A percentile compares a stretch with the other conserved stretches of the same genome.
Evolutionary conservation across 2,888 invertebrate species (phyloP).

Genomic region (Parapristionchus giblindavisi): DNA sequence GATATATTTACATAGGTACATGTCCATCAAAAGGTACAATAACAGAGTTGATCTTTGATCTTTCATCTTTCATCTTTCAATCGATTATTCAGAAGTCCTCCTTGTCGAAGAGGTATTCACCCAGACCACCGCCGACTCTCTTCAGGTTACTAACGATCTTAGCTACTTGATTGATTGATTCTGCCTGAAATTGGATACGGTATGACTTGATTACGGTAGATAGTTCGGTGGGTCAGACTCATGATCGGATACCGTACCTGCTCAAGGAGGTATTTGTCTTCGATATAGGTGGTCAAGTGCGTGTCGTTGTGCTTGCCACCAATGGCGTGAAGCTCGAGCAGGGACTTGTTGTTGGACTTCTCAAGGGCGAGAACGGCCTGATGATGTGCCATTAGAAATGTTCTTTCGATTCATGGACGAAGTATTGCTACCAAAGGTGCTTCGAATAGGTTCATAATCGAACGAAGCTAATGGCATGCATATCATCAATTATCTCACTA

Average conservation of each 20-base stretch:
- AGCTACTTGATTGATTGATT: conserved; percentile 77
- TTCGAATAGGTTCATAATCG: too few relatives aligned
- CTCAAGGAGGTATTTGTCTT: conserved; percentile 75
- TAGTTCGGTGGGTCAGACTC: background rate
- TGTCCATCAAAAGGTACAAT: too few relatives aligned
- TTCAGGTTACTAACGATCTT: conserved; percentile 81
- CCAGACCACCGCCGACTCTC: conserved; percentile 75
- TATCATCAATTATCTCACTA: too few relatives aligned
- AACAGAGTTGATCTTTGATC: too few relatives aligned
- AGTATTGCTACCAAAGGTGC: too few relatives aligned
- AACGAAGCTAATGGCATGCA: too few relatives aligned
- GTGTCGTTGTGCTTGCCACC: conserved; percentile 78
- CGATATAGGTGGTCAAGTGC: conserved; percentile 72
- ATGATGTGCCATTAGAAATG: too few relatives aligned
- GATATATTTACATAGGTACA: too few relatives aligned
- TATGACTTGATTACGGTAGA: too few relatives aligned
- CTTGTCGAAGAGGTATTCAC: conserved; percentile 76
- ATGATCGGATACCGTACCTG: conserved; percentile 70
- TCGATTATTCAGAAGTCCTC: too few relatives aligned
- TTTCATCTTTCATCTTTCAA: too few relatives aligned
- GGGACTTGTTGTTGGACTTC: conserved; percentile 80
- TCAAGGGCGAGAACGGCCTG: conserved; percentile 80
- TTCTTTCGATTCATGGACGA: too few relatives aligned
- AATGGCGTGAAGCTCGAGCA: conserved; percentile 78
- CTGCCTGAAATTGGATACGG: conserved; percentile 69